phyloP scores from a whole-genome alignment of 2,113 vertebrate species.

The Sapajus apella region DNA sequence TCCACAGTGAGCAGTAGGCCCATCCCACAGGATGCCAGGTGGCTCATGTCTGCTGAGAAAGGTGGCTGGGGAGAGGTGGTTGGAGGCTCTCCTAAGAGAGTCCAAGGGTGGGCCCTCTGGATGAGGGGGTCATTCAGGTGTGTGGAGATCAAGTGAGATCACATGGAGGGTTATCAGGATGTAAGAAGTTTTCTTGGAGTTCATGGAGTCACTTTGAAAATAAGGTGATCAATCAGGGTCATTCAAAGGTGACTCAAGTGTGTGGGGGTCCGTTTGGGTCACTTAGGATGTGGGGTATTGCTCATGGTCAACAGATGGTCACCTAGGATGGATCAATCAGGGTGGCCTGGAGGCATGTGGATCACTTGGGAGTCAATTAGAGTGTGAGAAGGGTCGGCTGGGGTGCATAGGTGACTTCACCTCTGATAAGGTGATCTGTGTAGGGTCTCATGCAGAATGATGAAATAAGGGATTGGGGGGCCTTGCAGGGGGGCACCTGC shows the following conservation, averaged over 20 bases:
- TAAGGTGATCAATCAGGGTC: neutral
- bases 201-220: neutral
- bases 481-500: neutral
- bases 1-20: slow-evolving; percentile 95
- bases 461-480: neutral
- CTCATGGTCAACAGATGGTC: neutral
- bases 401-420: neutral
- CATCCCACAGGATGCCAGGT: slow-evolving; percentile 93
- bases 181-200: neutral
- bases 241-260: neutral
- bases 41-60: slow-evolving; percentile 89
- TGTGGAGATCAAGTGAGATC: neutral
- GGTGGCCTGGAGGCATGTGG: neutral
- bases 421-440: neutral
- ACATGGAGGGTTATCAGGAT: neutral
- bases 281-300: neutral
- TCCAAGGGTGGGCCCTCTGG: neutral
- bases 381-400: neutral
- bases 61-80: neutral
- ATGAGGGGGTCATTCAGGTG: neutral
- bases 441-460: neutral
- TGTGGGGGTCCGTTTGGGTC: neutral
- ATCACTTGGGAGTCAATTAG: neutral
- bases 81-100: neutral
- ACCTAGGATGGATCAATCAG: neutral